A percentile compares a stretch with the other conserved stretches of the same genome.
These are phyloP conservation scores for Falco cherrug DNA, from an alignment of 2,797 vertebrate species.

Conservation along the genomic window DNA sequence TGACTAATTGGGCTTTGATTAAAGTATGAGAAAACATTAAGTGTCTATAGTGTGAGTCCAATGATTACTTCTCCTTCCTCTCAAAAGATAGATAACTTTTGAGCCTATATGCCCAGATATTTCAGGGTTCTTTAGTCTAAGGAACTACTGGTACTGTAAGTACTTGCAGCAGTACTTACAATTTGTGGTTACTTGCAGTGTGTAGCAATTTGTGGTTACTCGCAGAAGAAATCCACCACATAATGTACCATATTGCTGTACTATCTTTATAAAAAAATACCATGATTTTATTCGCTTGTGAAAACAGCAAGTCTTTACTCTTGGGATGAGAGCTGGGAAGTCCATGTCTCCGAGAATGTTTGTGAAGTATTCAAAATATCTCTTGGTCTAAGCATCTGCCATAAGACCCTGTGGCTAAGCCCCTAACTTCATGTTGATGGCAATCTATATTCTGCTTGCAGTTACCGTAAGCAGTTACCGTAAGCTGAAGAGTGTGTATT, in stretches of 20 bases:
- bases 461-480: not conserved
- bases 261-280: not conserved
- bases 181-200: not conserved
- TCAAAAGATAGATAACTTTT: not conserved
- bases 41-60: not conserved
- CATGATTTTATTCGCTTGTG: not conserved
- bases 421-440: not conserved
- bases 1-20: constrained; percentile 67
- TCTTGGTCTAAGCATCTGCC: not conserved
- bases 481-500: not conserved
- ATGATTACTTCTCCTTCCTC: constrained; percentile 33
- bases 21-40: constrained; percentile 48
- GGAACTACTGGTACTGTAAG: not conserved
- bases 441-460: not conserved
- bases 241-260: not conserved
- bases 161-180: not conserved
- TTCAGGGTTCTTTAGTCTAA: not conserved
- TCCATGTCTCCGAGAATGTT: not conserved
- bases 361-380: not conserved
- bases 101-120: not conserved
- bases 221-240: not conserved
- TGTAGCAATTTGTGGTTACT: constrained; percentile 29
- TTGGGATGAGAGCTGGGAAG: not conserved
- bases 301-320: not conserved
- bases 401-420: not conserved